phyloP scores from a whole-genome alignment of 2,797 vertebrate genomes.

The Bovichtus variegatus region DNA sequence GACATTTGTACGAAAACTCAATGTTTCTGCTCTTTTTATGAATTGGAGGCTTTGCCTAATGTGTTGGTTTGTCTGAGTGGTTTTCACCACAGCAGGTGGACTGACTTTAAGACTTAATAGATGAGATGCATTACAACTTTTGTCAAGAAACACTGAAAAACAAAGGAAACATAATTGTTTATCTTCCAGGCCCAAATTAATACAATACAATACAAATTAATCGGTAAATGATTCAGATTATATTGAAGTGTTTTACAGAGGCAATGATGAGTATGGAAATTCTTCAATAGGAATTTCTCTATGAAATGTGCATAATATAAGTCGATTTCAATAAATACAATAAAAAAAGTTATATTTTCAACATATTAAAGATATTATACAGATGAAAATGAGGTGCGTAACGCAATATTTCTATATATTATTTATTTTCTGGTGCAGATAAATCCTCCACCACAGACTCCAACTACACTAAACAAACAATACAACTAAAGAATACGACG shows the following conservation, averaged over 20 bases:
- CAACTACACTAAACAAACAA: no score
- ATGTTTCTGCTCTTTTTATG: neutral
- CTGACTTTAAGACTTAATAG: neutral
- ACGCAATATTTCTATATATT: neutral
- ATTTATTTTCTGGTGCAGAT: no score
- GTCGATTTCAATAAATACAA: no score
- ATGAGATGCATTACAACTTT: neutral
- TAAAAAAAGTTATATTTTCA: neutral
- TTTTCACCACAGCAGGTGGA: neutral
- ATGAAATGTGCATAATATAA: no score
- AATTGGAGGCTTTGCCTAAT: neutral
- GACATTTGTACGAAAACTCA: neutral
- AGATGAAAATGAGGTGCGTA: neutral
- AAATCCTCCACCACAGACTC: no score
- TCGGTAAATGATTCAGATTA: neutral
- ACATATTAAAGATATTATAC: neutral
- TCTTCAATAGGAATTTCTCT: neutral
- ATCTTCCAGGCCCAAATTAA: neutral
- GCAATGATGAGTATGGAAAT: neutral
- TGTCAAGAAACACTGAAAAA: neutral
- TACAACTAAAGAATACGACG: no score
- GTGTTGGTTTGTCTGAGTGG: neutral
- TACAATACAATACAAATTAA: neutral
- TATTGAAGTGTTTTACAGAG: neutral
- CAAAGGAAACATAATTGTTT: neutral